Base-by-base conservation (phyloP, 2,113 vertebrate species). In the Lasiurus borealis region DNA sequence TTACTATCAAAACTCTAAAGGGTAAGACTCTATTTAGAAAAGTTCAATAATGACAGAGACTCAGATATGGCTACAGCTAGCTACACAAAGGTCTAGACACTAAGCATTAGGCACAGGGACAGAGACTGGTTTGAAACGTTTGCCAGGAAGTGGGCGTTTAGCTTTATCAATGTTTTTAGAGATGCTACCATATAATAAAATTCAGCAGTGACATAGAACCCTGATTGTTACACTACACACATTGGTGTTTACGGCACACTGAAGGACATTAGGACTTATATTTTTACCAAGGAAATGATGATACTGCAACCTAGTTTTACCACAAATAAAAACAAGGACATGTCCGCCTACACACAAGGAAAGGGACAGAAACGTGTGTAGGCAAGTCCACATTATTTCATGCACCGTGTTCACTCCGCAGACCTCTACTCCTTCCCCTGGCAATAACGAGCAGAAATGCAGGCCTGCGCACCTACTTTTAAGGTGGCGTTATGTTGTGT, bases 1-100 rank as follows among this genome's bases (percentile, higher is more conserved):
- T 89, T 81, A 97, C 34, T 73, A 69, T 7, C n/a, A 66, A 75
- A 96, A 93, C 3, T 92, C 62, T 27, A 75, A 85, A 83, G 73
- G 71, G 57, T 64, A 50, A 76, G 5, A 93, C 50, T 64, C 29
- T 31, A 40, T 40, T 40, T 80, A 73, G 31, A 73, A 95, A 91
- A 71, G 19, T 19, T 90, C 12, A 82, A 27, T 36, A 93, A 40
- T 77, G 44, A 87, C n/a, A 87, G 13, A 16, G 40, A 87, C 64
- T 87, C 50, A 64, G 15, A 44, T 77, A 64, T 15, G 78, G 8
- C 71, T 78, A 93, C 11, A 44, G 62, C 52, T 21, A 85, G 5
- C 71, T 78, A 93, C 15, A 82, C 21, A 78, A 78, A 85, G 31
- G 80, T 82, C 73, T 15, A 80, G 11, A 44, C 66, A 57, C 21